phyloP scores from a whole-genome alignment of 2,113 vertebrate species.

The Pseudopipra pipra region DNA sequence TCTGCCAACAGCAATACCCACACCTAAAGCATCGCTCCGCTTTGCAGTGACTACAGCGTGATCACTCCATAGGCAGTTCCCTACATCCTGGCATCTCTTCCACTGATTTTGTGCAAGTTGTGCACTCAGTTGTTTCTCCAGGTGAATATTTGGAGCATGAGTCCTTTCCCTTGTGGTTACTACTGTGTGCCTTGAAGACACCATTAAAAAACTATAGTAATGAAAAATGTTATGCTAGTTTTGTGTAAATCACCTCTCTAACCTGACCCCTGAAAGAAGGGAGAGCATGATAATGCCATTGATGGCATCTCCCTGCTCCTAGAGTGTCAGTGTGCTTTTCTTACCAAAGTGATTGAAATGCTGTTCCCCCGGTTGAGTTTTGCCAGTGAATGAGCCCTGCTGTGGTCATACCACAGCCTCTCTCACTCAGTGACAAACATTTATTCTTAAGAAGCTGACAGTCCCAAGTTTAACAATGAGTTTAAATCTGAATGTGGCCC shows the following conservation, averaged over 20 bases:
- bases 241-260: not conserved
- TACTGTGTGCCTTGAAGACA: not conserved
- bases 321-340: not conserved
- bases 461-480: not conserved
- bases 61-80: accelerated
- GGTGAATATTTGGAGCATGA: not conserved
- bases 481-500: not conserved
- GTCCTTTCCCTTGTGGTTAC: not conserved
- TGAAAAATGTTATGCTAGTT: not conserved
- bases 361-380: not conserved
- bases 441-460: not conserved
- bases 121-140: not conserved
- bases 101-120: not conserved
- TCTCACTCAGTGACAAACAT: not conserved
- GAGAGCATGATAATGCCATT: not conserved
- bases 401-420: not conserved
- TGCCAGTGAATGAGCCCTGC: not conserved
- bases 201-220: not conserved
- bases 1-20: not conserved
- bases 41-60: not conserved
- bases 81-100: not conserved
- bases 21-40: not conserved
- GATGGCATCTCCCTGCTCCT: not conserved
- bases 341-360: not conserved
- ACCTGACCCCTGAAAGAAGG: not conserved